Evolutionary conservation across 2,888 invertebrate genomes (phyloP), one percentile per base, ranked within the genome.

Genomic region (Eretmocerus hayati): DNA sequence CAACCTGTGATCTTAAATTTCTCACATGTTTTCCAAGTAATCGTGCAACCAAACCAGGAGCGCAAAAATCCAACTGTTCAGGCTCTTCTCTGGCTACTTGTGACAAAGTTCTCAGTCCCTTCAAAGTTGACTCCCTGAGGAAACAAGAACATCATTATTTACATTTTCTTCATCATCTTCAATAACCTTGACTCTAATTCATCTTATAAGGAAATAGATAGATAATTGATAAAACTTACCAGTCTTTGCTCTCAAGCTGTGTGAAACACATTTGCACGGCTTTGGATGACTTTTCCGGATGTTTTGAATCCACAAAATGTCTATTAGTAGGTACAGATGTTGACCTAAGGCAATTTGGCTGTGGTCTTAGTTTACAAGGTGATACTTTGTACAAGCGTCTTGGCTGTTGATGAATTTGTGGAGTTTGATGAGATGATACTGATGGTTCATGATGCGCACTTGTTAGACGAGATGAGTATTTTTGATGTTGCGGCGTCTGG

Each of bases 1-100:
- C 86, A 0, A 94, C 94, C 66, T 94, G 90, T 0, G 96, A 96
- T 20, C 97, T 79, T 52, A 97, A 76, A 71, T 93, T 96, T 57
- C 86, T 85, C 39, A 91, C 85, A 63, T 93, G 86, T 52, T 80
- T 77, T 0, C 87, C 81, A 20, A 91, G 71, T 52, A 81, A 77
- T n/a, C 84, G 77, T 69, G 81, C 84, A 20, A 83, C 76, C 20
- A 83, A 78, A 39, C 85, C 67, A 20, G 74, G 85, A 51, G 87
- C 80, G 54, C 86, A 81, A 2, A 76, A 63, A 44, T 81, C 80
- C 33, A 85, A 59, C 15, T 77, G 68, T 19, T 83, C 85, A 0
- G 81, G 75, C 58, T 84, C 78, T 59, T 86, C 81, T 36, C 77
- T 76, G 2, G 84, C 81, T 19, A 92, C 72, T 31, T 84, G 77